Conservation (phyloP, 2,113 vertebrate genomes). For the Oxyruncus cristatus region DNA sequence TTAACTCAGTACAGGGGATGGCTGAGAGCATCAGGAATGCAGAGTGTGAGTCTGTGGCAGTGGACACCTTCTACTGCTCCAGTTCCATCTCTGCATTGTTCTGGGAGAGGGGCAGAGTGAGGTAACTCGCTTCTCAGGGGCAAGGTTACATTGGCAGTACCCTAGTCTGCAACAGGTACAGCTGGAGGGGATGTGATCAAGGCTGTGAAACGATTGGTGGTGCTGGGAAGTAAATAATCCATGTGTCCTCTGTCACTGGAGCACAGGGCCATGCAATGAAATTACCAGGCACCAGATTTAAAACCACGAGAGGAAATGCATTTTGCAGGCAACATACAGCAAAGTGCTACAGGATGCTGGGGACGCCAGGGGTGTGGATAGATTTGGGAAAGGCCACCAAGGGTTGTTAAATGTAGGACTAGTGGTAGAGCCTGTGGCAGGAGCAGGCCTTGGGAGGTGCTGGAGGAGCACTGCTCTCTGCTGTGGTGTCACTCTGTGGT, state of each 20-base stretch:
- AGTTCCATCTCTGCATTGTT: rapidly evolving
- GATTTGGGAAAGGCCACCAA: neutral
- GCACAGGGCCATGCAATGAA: neutral
- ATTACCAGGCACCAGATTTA: neutral
- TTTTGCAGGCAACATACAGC: neutral
- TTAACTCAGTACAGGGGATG: neutral
- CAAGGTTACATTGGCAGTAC: neutral
- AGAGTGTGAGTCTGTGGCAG: neutral
- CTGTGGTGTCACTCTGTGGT: neutral
- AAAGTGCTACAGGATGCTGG: neutral
- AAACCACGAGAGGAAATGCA: neutral
- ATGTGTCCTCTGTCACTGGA: neutral
- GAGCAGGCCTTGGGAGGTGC: neutral
- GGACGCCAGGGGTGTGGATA: neutral
- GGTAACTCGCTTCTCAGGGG: neutral
- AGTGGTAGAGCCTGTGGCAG: neutral
- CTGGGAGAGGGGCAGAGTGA: neutral
- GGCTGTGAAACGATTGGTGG: neutral
- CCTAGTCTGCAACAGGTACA: neutral
- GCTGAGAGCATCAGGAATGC: neutral
- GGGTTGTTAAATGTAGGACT: neutral
- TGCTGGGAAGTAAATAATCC: neutral
- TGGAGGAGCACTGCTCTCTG: neutral
- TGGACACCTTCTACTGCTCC: neutral
- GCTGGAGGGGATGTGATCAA: neutral